phyloP scores from a whole-genome alignment of 2,113 vertebrate genomes.

The Cyanocitta stelleri region DNA sequence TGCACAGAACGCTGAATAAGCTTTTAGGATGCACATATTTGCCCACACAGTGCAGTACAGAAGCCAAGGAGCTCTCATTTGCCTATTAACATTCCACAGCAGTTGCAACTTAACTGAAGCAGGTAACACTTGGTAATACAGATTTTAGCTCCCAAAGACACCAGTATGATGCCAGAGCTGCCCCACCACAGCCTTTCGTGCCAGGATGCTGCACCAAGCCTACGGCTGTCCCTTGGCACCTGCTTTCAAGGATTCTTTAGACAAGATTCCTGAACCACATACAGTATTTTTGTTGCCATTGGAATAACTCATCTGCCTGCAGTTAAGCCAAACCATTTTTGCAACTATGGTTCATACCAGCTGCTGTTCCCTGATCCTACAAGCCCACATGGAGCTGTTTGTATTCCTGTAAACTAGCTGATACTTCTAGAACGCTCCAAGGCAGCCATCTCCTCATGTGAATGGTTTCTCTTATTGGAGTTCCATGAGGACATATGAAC shows the following conservation, averaged over 20 bases:
- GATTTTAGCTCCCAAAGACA: neutral
- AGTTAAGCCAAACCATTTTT: neutral
- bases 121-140: neutral
- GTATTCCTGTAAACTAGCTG: neutral
- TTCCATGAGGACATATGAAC: neutral
- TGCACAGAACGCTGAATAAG: neutral
- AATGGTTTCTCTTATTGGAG: neutral
- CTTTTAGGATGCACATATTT: neutral
- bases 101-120: neutral
- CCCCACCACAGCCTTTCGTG: neutral
- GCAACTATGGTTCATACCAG: neutral
- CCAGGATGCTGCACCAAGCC: neutral
- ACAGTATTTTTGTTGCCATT: neutral
- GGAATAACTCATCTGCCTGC: neutral
- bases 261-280: neutral
- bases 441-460: neutral
- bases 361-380: neutral
- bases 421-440: neutral
- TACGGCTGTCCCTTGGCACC: neutral
- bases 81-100: neutral
- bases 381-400: neutral
- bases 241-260: neutral
- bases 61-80: neutral
- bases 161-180: neutral
- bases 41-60: neutral